These are phyloP conservation scores for Parnassius orleans DNA, from an alignment of 2,888 invertebrate genomes.

Conservation along the genomic window DNA sequence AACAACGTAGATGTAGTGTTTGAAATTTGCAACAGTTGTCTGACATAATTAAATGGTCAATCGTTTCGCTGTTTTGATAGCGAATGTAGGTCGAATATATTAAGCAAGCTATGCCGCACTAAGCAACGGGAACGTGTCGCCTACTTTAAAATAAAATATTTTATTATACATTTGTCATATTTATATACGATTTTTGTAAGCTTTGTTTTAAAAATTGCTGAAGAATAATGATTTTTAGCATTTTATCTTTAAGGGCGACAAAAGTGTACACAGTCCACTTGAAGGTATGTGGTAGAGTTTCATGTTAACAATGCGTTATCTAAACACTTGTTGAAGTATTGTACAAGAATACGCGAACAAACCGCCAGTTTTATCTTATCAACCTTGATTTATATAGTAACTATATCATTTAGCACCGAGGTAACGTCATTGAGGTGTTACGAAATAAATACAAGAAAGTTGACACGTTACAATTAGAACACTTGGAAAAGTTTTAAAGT, in stretches of 20 bases:
- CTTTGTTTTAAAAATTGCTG: too few species aligned
- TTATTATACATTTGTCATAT: too few species aligned
- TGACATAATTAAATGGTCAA: slow-evolving; percentile 69
- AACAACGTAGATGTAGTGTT: slow-evolving; percentile 29
- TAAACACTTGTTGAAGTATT: slow-evolving; percentile 14
- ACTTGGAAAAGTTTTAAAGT: too few species aligned
- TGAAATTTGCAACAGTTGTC: slow-evolving; percentile 58
- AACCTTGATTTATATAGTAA: slow-evolving; percentile 61
- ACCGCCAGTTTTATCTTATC: slow-evolving; percentile 55
- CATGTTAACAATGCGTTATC: slow-evolving; percentile 1
- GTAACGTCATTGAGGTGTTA: slow-evolving; percentile 31
- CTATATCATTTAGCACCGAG: slow-evolving; percentile 44
- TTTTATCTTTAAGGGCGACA: too few species aligned
- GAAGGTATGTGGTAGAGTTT: neutral
- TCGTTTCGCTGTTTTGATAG: slow-evolving; percentile 56
- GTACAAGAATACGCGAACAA: slow-evolving; percentile 30
- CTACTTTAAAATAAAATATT: slow-evolving; percentile 15
- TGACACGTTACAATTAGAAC: slow-evolving; percentile 11
- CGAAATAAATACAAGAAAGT: slow-evolving; percentile 29
- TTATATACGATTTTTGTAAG: too few species aligned
- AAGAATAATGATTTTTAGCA: too few species aligned
- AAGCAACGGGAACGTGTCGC: slow-evolving; percentile 27
- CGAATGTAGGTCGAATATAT: slow-evolving; percentile 65
- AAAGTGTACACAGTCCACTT: too few species aligned
- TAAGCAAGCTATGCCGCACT: slow-evolving; percentile 50